These are phyloP conservation scores for Leucania comma DNA, from an alignment of 2,888 invertebrate genomes.

Conservation along the genomic window DNA sequence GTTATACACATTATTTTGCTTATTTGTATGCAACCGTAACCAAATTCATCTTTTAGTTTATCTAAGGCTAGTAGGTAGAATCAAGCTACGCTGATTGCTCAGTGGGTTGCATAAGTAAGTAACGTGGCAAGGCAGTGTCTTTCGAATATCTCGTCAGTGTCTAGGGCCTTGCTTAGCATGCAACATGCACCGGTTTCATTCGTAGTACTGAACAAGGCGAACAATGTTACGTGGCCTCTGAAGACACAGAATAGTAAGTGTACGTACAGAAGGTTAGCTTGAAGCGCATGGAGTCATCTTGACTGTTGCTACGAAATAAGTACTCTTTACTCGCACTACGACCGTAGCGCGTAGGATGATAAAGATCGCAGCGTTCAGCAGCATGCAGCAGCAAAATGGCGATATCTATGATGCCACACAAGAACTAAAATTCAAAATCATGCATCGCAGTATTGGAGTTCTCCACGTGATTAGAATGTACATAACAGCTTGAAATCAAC, in stretches of 20 bases:
- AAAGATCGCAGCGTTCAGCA: no score
- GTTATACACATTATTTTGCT: no score
- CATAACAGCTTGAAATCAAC: no score
- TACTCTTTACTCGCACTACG: no score
- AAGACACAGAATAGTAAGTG: not conserved
- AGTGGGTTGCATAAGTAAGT: constrained; percentile 65
- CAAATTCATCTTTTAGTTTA: constrained; percentile 30
- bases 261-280: constrained; percentile 13
- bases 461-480: no score
- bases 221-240: constrained; percentile 28
- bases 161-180: constrained; percentile 60
- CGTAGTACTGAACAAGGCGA: constrained; percentile 37
- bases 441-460: no score
- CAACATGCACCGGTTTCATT: constrained; percentile 56
- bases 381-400: no score
- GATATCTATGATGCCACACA: no score
- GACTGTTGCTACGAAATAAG: no score
- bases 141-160: constrained; percentile 72
- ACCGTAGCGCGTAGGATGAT: no score
- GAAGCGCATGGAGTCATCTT: not conserved
- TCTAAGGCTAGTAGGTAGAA: constrained; percentile 12
- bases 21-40: not conserved
- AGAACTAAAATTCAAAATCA: no score
- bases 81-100: constrained; percentile 57
- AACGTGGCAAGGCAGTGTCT: constrained; percentile 63